Evolutionary conservation across 2,797 vertebrate genomes (phyloP).

Genomic region (Setipinna tenuifilis): DNA sequence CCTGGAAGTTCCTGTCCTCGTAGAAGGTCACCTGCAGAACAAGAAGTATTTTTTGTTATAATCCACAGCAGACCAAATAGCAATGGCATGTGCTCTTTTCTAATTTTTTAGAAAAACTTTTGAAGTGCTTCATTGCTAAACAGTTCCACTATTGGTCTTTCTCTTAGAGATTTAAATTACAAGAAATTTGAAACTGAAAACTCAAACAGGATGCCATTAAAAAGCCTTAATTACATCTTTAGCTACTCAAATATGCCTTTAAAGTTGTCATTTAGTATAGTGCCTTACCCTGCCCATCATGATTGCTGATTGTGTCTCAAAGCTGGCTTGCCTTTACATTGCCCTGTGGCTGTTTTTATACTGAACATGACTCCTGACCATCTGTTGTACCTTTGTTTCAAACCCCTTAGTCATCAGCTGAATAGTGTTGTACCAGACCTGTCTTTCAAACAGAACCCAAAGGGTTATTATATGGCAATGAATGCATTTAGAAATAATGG

Average conservation of each 20-base stretch:
- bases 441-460: slow-evolving; percentile 16
- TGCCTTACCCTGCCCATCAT: slow-evolving; percentile 67
- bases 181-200: no score
- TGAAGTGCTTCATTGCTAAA: no score
- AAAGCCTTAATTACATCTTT: no score
- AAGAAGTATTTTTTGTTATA: not conserved
- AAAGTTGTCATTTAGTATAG: not conserved
- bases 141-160: no score
- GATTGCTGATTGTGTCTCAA: not conserved
- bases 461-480: slow-evolving; percentile 26
- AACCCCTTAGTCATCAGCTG: no score
- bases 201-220: no score
- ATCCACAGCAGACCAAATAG: slow-evolving; percentile 36
- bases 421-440: not conserved
- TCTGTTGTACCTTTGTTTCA: no score
- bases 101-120: no score
- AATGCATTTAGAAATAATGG: slow-evolving; percentile 20
- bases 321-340: not conserved
- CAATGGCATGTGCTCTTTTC: slow-evolving; percentile 19
- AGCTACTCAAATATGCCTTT: no score
- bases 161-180: no score
- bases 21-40: slow-evolving; percentile 54
- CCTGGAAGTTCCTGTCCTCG: slow-evolving; percentile 58
- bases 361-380: not conserved
- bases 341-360: slow-evolving; percentile 12